A percentile compares a stretch with the other conserved stretches of the same genome.
These are phyloP conservation scores for Lasioglossum zephyrum DNA, from an alignment of 2,888 invertebrate genomes.

Conservation along the genomic window DNA sequence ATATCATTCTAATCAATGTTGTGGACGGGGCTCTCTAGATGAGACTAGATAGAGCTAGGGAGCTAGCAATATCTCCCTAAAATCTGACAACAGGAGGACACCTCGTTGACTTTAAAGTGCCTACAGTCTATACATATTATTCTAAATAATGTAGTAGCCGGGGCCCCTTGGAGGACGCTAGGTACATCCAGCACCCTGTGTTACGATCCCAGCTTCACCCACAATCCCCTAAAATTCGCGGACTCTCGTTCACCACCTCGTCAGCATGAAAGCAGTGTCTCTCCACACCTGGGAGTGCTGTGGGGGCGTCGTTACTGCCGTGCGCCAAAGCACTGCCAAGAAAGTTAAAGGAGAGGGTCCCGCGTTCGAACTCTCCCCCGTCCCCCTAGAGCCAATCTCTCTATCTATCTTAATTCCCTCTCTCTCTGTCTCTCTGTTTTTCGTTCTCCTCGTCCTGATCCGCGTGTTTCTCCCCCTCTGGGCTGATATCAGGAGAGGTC, in stretches of 20 bases:
- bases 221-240: not conserved
- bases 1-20: not conserved
- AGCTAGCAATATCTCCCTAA: too few relatives aligned
- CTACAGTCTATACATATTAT: not conserved
- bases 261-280: slow-evolving; percentile 20
- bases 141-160: not conserved
- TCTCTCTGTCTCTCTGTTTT: slow-evolving; percentile 10
- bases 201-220: not conserved
- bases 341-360: slow-evolving; percentile 69
- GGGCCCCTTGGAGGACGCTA: not conserved
- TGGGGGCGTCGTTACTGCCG: slow-evolving; percentile 63
- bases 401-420: not conserved
- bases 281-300: slow-evolving; percentile 33
- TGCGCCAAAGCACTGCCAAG: slow-evolving; percentile 57
- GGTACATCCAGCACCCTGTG: too few relatives aligned
- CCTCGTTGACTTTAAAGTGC: too few relatives aligned
- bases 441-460: slow-evolving; percentile 8
- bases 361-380: slow-evolving; percentile 59
- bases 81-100: too few relatives aligned
- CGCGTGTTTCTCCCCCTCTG: slow-evolving; percentile 54
- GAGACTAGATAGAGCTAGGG: not conserved
- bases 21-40: not conserved
- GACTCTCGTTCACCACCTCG: not conserved
- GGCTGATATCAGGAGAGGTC: slow-evolving; percentile 69
- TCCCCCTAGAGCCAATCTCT: slow-evolving; percentile 20